Evolutionary conservation across 2,888 invertebrate genomes (phyloP), one percentile per base, ranked within the genome.

Genomic region (Mystacides longicornis): DNA sequence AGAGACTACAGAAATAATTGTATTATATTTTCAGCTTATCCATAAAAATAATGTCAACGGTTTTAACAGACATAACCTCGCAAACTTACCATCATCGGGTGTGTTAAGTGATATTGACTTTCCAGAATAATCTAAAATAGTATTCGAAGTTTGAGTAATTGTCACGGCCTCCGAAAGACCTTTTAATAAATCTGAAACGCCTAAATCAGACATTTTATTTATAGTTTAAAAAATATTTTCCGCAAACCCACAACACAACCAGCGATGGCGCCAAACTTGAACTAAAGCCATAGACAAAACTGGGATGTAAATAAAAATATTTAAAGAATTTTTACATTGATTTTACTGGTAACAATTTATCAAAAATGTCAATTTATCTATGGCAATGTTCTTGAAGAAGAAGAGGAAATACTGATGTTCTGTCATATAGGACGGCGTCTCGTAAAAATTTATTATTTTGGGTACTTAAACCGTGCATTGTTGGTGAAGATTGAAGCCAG

Each of bases 71-170:
- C 48, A 43, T 54, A 51, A 56, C 66, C 71, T 75, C 14, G 16
- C 14, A 7, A 3, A 37, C 37, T 37, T 75, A 93, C 93, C 93
- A 76, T 93, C 89, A 56, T 82, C 79, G 51, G 82, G 87, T 0
- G 81, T 81, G 68, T 92, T 80, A 64, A 94, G 79, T 72, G 91
- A 91, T 51, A 90, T 70, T 0, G 85, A 85, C 72, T 82, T 83
- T 54, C 89, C 89, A 58, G 87, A 85, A 69, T 93, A 94, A 66
- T 87, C 87, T 16, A 95, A 83, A 16, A 43, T 49, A 2, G 47
- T 47, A 14, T 53, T 14, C 16, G 31, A 22, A n/a, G 23, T 20
- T 7, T 9, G 14, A 3, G 23, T 7, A 11, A 11, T 18, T 14
- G 18, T 23, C 11, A 16, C 48, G 4, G 48, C 14, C 3, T 16